Evolutionary conservation across 92 coral and sea anemone species (phyloP), one percentile per base, ranked within the genome.

Genomic region (Bergia sp.): DNA sequence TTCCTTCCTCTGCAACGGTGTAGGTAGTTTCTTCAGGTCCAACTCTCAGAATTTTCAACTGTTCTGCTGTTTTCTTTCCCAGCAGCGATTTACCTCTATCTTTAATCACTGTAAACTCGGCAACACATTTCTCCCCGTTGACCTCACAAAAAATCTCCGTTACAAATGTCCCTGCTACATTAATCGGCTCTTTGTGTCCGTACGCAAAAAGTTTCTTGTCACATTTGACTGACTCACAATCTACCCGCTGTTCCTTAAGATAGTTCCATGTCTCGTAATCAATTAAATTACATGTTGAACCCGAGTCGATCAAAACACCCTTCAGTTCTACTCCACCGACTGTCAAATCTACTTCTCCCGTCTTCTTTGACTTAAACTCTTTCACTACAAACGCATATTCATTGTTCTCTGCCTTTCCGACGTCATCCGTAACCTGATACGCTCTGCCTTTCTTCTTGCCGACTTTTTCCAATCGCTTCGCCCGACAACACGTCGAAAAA

Each of bases 81-180:
- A 92, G 87, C 76, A 92, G n/a, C n/a, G 89, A 57, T 73, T 75
- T 92, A n/a, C 88, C 94, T 42, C 45, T 73, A 53, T 90, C 91
- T 39, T 89, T 36, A 39, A 93, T 79, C 57, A 91, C 94, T 18
- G 90, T 76, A 41, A 93, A 93, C 4, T 47, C 4, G 4, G 4
- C 4, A 8, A 47, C 5, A 42, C 82, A 75, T 64, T 41, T 79
- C 87, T 42, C 86, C 80, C 55, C 55, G 55, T 49, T 49, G 8
- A 4, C 55, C 10, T 49, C 55, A 49, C 55, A 49, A 49, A 49
- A 0, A 49, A 49, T 49, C 55, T 38, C 77, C 47, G 89, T 72
- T 89, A 49, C 7, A 49, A 49, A 49, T 49, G 55, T 49, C 10
- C 55, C 55, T 1, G 55, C 55, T 4, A 49, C 55, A 49, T 49